Evolutionary conservation across 2,797 vertebrate species (phyloP).

Genomic region (Yasuhikotakia modesta): DNA sequence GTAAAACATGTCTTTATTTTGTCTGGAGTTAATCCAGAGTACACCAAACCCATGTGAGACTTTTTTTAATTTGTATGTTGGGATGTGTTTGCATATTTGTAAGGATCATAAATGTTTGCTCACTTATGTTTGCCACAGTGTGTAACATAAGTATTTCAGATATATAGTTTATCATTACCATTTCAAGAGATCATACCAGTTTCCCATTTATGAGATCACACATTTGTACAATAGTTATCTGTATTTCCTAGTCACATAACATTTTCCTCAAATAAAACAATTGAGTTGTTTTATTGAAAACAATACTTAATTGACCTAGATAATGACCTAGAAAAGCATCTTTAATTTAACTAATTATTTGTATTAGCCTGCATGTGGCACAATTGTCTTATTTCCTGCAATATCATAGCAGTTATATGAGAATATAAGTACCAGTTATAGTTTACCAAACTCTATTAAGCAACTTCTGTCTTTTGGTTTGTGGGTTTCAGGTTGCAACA

Average conservation of each 20-base stretch:
- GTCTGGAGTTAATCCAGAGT: background rate
- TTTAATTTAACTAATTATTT: background rate
- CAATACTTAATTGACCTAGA: too few relatives aligned
- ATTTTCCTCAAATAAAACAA: too few relatives aligned
- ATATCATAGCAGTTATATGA: background rate
- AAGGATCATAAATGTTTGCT: background rate
- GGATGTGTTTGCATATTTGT: background rate
- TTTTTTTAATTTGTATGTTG: too few relatives aligned
- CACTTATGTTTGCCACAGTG: background rate
- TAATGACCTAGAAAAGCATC: too few relatives aligned
- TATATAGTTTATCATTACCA: background rate
- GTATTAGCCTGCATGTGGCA: background rate
- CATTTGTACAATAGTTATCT: too few relatives aligned
- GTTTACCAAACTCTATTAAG: background rate
- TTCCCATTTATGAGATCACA: too few relatives aligned
- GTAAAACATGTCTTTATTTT: conserved; percentile 61
- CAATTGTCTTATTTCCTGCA: background rate
- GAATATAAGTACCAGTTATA: too few relatives aligned
- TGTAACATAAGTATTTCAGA: background rate
- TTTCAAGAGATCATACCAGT: too few relatives aligned
- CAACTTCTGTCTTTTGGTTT: background rate
- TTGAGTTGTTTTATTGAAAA: too few relatives aligned
- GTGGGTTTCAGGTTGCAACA: conserved; percentile 80
- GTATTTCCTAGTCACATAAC: too few relatives aligned
- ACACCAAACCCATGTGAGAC: background rate